These are phyloP conservation scores for Tetrao urogallus DNA, from an alignment of 2,113 vertebrate species.

Conservation along the genomic window DNA sequence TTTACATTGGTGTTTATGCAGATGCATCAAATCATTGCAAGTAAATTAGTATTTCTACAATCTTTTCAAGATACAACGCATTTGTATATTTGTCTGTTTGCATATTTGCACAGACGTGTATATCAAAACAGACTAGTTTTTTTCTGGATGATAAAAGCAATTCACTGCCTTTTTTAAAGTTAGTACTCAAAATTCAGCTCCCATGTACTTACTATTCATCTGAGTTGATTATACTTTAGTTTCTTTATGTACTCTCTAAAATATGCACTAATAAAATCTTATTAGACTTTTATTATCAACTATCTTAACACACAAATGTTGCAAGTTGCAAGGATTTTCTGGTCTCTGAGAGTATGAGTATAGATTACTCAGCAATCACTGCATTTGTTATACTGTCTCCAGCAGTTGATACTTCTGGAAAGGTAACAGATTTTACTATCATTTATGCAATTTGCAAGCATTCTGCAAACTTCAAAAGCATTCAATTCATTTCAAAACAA, in stretches of 20 bases:
- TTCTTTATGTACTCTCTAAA: constrained; percentile 66
- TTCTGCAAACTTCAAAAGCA: neutral
- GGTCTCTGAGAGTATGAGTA: neutral
- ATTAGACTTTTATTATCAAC: constrained; percentile 48
- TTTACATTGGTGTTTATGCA: neutral
- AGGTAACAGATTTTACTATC: constrained; percentile 3
- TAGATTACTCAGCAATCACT: constrained; percentile 4
- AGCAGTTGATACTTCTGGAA: neutral
- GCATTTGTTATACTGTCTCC: neutral
- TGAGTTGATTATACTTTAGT: constrained; percentile 51
- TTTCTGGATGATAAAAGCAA: constrained; percentile 46
- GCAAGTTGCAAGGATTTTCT: constrained; percentile 46
- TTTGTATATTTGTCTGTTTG: neutral
- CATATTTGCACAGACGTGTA: neutral
- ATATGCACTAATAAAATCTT: constrained; percentile 63
- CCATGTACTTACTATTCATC: constrained; percentile 25
- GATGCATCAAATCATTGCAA: neutral
- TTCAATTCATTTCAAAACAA: neutral
- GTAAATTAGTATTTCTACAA: neutral
- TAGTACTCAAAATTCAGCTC: constrained; percentile 46
- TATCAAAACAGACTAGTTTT: neutral
- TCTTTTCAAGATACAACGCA: neutral
- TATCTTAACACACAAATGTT: constrained; percentile 49
- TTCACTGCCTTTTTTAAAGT: constrained; percentile 52
- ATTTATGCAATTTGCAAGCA: neutral